Evolutionary conservation across 2,113 vertebrate genomes (phyloP).

Genomic region (Ammodytes dubius): DNA sequence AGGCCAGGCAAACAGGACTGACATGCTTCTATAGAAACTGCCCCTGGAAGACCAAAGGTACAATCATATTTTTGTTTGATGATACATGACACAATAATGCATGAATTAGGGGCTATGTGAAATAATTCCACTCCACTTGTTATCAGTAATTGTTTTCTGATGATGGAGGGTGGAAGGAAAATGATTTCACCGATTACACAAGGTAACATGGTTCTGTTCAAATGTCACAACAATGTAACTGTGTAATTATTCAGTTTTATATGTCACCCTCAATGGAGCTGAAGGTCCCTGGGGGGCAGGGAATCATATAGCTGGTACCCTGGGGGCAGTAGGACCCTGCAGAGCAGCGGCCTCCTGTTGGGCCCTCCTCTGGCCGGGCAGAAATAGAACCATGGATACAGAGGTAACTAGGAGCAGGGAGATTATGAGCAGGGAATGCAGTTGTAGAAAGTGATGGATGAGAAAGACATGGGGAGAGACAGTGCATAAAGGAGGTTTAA

Average conservation of each 20-base stretch:
- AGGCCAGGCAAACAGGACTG: constrained; percentile 80
- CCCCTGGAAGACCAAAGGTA: constrained; percentile 69
- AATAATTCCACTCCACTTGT: constrained; percentile 1
- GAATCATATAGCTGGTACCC: constrained; percentile 84
- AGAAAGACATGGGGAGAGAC: constrained; percentile 36
- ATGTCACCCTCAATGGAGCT: constrained; percentile 80
- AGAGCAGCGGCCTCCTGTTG: constrained; percentile 84
- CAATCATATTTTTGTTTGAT: background rate
- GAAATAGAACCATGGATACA: constrained; percentile 80
- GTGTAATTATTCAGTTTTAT: constrained; percentile 22
- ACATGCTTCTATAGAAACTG: constrained; percentile 73
- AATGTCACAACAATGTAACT: constrained; percentile 37
- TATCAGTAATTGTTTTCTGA: constrained; percentile 5
- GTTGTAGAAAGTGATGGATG: constrained; percentile 23
- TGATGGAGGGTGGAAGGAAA: background rate
- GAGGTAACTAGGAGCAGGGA: constrained; percentile 75
- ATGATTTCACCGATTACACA: background rate
- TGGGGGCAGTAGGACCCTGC: constrained; percentile 86
- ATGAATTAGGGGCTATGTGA: background rate
- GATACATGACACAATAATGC: background rate
- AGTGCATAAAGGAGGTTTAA: constrained; percentile 45
- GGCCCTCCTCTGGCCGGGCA: constrained; percentile 77
- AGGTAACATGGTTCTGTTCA: constrained; percentile 13
- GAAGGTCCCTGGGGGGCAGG: constrained; percentile 87
- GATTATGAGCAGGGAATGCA: constrained; percentile 27